Evolutionary conservation across 2,888 invertebrate genomes (phyloP).

Genomic region (Thereva unica): DNA sequence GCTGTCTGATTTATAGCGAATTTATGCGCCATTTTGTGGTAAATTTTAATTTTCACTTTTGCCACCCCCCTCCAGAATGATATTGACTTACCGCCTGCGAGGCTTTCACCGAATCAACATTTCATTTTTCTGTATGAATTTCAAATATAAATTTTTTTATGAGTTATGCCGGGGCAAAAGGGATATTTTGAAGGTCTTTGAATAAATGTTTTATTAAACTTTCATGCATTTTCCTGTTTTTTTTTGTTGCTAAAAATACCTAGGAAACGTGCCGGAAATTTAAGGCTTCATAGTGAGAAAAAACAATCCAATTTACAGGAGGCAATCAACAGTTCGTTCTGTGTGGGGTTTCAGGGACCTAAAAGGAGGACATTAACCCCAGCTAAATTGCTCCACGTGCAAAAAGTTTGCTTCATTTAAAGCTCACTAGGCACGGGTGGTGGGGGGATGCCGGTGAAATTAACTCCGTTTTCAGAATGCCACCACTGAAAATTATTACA

Average conservation of each 20-base stretch:
- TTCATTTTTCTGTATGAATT: constrained; percentile 6
- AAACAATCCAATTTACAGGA: no score
- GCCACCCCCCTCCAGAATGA: not conserved
- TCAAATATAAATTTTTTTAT: not conserved
- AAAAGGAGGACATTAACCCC: no score
- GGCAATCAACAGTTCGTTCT: no score
- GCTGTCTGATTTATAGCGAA: constrained; percentile 12
- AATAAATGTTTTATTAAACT: no score
- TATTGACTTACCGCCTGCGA: constrained; percentile 3
- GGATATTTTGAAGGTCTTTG: no score
- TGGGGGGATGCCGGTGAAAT: not conserved
- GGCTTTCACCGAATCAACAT: constrained; percentile 14
- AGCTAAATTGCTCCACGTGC: no score
- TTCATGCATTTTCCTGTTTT: not conserved
- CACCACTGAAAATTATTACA: constrained; percentile 31
- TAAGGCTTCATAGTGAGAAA: not conserved
- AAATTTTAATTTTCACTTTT: constrained; percentile 15
- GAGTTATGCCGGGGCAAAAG: no score
- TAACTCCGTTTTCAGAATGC: constrained; percentile 27
- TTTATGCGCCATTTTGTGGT: constrained; percentile 16
- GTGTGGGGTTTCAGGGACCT: no score
- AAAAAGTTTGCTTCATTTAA: no score
- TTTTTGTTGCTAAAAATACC: not conserved
- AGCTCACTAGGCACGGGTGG: no score
- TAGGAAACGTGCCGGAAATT: not conserved